Conservation (phyloP, 2,888 invertebrate genomes). For the Stenurella melanura region DNA sequence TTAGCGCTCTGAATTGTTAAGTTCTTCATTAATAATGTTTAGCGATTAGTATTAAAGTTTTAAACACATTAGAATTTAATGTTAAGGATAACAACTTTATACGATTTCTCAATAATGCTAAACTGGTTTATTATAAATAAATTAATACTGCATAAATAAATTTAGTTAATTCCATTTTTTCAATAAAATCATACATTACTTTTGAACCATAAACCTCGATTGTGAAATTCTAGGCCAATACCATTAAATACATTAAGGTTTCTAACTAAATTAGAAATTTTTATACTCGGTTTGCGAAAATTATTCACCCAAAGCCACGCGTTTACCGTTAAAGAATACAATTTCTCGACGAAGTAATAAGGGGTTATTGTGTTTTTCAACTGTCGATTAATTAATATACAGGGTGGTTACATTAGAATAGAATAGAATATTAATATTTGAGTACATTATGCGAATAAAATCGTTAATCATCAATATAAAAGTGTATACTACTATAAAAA, state of each 20-base stretch:
- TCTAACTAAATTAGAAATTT: constrained; percentile 44
- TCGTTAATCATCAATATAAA: too few relatives aligned
- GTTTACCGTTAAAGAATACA: neutral
- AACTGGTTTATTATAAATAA: constrained; percentile 41
- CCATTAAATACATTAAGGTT: constrained; percentile 47
- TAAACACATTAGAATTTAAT: constrained; percentile 56
- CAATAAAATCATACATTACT: constrained; percentile 46
- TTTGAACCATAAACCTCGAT: constrained; percentile 59
- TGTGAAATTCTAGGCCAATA: constrained; percentile 55
- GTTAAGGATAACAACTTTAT: constrained; percentile 55
- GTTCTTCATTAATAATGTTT: constrained; percentile 39
- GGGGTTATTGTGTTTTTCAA: neutral
- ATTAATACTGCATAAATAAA: constrained; percentile 46
- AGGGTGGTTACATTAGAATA: too few relatives aligned
- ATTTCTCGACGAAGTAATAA: neutral
- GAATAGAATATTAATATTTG: too few relatives aligned
- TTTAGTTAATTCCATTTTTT: constrained; percentile 49
- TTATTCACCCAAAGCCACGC: neutral
- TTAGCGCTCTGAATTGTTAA: constrained; percentile 26
- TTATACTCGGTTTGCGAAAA: constrained; percentile 39
- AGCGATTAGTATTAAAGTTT: constrained; percentile 56
- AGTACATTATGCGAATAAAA: too few relatives aligned
- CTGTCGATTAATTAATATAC: neutral
- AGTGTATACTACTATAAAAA: too few relatives aligned
- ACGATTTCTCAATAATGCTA: constrained; percentile 39